Evolutionary conservation across 92 coral and sea anemone species (phyloP).

Genomic region (Plumapathes pennacea): DNA sequence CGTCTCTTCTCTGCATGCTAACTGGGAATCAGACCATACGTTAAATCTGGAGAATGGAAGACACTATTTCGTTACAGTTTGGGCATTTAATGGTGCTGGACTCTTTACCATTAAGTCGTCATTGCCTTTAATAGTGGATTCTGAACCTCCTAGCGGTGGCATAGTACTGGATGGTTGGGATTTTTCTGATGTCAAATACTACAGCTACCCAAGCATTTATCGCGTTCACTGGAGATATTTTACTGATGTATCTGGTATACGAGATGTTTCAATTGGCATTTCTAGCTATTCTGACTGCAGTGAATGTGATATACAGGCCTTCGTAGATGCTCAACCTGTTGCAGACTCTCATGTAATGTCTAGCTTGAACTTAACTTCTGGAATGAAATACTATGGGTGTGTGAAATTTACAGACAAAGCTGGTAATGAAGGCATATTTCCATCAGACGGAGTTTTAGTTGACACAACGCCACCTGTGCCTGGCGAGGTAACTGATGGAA

Average conservation of each 20-base stretch:
- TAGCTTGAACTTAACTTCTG: constrained; percentile 70
- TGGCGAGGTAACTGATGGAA: constrained; percentile 78
- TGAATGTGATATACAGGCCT: constrained; percentile 60
- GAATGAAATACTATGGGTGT: constrained; percentile 69
- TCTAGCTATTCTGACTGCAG: constrained; percentile 43
- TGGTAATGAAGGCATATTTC: constrained; percentile 68
- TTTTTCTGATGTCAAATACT: constrained; percentile 70
- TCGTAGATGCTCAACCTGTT: constrained; percentile 43
- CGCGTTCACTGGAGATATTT: constrained; percentile 93
- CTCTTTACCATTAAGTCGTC: constrained; percentile 67
- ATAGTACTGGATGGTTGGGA: constrained; percentile 94
- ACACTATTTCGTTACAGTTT: constrained; percentile 75
- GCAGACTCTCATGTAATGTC: constrained; percentile 56
- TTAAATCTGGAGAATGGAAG: constrained; percentile 55
- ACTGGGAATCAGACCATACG: constrained; percentile 69
- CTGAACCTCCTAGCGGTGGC: constrained; percentile 69
- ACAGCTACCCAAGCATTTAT: constrained; percentile 63
- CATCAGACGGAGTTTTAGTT: constrained; percentile 73
- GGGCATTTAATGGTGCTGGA: constrained; percentile 79
- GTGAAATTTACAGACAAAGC: constrained; percentile 74
- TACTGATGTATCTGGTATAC: constrained; percentile 69
- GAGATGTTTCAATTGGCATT: constrained; percentile 66
- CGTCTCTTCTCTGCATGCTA: constrained; percentile 49
- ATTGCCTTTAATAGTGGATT: constrained; percentile 69
- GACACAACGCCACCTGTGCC: constrained; percentile 78